These are phyloP conservation scores for Chaenocephalus aceratus DNA, from an alignment of 2,113 vertebrate species.

Conservation along the genomic window DNA sequence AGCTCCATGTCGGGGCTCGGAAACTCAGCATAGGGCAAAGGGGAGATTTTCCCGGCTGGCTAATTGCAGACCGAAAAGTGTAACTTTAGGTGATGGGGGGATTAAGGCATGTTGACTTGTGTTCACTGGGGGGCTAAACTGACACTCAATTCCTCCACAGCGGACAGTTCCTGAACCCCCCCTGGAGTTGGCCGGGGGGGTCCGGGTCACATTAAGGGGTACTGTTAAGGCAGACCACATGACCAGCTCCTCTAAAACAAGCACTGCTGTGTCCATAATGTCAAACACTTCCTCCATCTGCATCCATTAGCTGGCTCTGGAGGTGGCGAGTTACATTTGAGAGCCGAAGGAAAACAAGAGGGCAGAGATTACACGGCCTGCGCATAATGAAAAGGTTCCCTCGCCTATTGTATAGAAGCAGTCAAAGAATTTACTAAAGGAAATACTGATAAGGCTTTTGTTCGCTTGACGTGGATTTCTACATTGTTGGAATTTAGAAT, in stretches of 20 bases:
- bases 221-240: conserved; percentile 70
- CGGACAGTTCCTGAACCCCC: conserved; percentile 77
- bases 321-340: conserved; percentile 70
- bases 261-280: conserved; percentile 80
- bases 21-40: conserved; percentile 46
- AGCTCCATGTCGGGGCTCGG: conserved; percentile 40
- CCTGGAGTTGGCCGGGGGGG: conserved; percentile 57
- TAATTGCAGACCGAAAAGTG: conserved; percentile 81
- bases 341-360: conserved; percentile 72
- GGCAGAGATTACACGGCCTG: conserved; percentile 42
- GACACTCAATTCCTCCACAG: conserved; percentile 74
- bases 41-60: conserved; percentile 57
- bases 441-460: conserved; percentile 13
- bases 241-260: conserved; percentile 77
- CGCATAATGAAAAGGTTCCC: conserved; percentile 73
- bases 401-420: conserved; percentile 34
- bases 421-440: conserved; percentile 20
- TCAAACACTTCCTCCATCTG: conserved; percentile 81
- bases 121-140: conserved; percentile 79
- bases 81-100: conserved; percentile 82
- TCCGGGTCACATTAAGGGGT: conserved; percentile 73
- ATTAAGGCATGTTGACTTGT: conserved; percentile 83
- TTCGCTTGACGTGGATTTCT: background rate
- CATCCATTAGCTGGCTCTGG: conserved; percentile 72
- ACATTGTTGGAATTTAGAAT: background rate